Base-by-base conservation (phyloP, 2,888 invertebrate genomes). In the Drosophila affinis region DNA sequence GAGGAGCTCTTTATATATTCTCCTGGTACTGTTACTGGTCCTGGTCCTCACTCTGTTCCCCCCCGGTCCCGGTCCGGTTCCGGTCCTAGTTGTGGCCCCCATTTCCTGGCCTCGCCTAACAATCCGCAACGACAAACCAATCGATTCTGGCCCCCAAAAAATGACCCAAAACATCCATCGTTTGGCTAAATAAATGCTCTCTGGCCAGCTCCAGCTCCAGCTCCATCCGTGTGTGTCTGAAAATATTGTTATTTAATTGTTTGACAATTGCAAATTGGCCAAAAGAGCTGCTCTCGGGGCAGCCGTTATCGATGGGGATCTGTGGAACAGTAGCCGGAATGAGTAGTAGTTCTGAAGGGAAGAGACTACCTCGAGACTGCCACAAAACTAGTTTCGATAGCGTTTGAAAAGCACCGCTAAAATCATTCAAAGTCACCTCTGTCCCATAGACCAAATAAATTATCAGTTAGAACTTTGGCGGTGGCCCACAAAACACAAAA, bases 211-310 rank as follows among this genome's bases (percentile, higher is more conserved):
- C 56, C 18, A 7, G 12, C 12, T 14, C 21, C 34, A 52, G 49
- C 18, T 18, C 56, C 18, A 7, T n/a, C 12, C n/a, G 18, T 49
- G 29, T 51, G 18, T 48, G 60, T 70, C 62, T 72, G 76, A 77
- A 85, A 77, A 85, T 79, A 80, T 87, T 85, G 81, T 57, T 72
- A 80, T 89, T 88, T 89, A 88, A 87, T 85, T 79, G 83, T 55
- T 72, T 71, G 65, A 34, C 83, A 83, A 83, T 85, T 78, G 81
- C 61, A 69, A 74, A 65, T 72, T 47, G 59, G 58, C 57, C 12
- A 67, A 68, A 58, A 49, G 54, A 67, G 45, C 45, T 34, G 48
- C 21, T 44, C 48, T 68, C 55, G 47, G 54, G 54, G 45, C 45
- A 48, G 48, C 21, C 32, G 32, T 68, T 68, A 69, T 69, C 68